phyloP scores from a whole-genome alignment of 2,113 vertebrate genomes.

The Alaudala cheleensis region DNA sequence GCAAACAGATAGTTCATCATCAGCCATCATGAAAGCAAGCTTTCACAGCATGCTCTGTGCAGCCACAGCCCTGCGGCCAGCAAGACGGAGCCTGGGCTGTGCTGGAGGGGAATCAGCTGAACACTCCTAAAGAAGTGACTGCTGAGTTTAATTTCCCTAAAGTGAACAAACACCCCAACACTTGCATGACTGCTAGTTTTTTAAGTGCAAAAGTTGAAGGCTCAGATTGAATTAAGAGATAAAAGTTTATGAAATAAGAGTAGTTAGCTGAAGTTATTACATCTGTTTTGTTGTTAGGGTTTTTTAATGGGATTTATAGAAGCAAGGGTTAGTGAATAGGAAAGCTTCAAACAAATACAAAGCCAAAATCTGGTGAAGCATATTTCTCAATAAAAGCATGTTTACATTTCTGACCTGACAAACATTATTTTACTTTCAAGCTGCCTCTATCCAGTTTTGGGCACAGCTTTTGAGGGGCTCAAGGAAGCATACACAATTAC shows the following conservation, averaged over 20 bases:
- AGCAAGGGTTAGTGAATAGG: not conserved
- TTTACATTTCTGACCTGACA: not conserved
- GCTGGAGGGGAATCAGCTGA: constrained; percentile 20
- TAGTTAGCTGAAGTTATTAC: not conserved
- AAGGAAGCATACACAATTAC: not conserved
- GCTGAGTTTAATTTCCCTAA: not conserved
- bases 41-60: constrained; percentile 24
- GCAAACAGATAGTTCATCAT: constrained; percentile 65
- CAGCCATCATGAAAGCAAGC: constrained; percentile 54
- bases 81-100: not conserved
- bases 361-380: not conserved
- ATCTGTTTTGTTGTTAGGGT: not conserved
- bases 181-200: not conserved
- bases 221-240: not conserved
- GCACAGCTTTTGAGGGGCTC: not conserved
- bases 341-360: not conserved
- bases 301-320: not conserved
- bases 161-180: not conserved
- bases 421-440: not conserved
- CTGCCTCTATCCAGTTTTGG: not conserved
- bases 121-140: constrained; percentile 5
- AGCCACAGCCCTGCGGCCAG: not conserved
- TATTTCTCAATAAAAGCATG: not conserved
- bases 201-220: not conserved
- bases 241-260: not conserved